A percentile compares a stretch with the other conserved stretches of the same genome.
Evolutionary conservation across 2,113 vertebrate genomes (phyloP).

Genomic region (Ictalurus punctatus): DNA sequence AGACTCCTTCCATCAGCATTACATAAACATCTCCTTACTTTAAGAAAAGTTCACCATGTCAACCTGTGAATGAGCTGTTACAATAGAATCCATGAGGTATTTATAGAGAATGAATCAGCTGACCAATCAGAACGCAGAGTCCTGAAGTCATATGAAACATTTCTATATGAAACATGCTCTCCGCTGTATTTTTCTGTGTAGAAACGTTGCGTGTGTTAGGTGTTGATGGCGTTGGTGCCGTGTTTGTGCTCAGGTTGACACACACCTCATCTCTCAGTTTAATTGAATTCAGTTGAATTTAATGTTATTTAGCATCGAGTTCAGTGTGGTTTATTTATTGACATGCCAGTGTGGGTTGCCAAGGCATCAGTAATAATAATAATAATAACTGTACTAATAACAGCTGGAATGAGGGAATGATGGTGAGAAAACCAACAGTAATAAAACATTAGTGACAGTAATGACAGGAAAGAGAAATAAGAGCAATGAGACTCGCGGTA

Average conservation of each 20-base stretch:
- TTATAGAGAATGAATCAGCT: no score
- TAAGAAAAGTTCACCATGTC: no score
- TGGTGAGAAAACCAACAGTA: not conserved
- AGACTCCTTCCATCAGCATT: no score
- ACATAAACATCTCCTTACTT: no score
- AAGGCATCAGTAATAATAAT: not conserved
- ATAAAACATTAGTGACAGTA: not conserved
- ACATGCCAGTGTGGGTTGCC: not conserved
- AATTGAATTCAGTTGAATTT: not conserved
- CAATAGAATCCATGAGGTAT: not conserved
- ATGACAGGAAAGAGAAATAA: not conserved
- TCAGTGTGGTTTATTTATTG: not conserved
- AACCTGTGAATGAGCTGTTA: not conserved
- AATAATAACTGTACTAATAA: not conserved
- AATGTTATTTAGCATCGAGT: not conserved
- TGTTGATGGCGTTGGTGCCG: no score
- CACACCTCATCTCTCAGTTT: not conserved
- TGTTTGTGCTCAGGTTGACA: not conserved
- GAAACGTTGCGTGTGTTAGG: not conserved
- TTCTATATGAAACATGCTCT: not conserved
- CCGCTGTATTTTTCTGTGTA: not conserved
- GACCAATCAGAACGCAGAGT: not conserved
- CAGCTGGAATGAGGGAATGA: not conserved
- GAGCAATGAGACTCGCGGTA: not conserved
- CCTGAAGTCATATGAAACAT: not conserved